phyloP scores from a whole-genome alignment of 2,888 invertebrate species.

The Xylophagus ater region DNA sequence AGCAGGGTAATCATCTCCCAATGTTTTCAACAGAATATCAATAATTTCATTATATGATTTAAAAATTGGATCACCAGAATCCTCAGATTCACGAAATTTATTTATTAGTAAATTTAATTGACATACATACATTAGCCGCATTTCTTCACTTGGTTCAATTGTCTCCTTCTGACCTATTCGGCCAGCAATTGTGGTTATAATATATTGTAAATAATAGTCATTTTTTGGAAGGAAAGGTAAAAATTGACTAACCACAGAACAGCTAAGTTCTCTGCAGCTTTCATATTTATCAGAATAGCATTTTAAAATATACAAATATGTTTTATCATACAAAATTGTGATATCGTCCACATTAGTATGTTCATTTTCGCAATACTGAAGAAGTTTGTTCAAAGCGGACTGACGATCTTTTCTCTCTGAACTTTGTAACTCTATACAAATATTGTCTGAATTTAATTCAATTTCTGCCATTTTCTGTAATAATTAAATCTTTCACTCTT shows the following conservation, averaged over 20 bases:
- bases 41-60: conserved; percentile 48
- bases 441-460: too few species aligned
- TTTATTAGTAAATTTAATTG: conserved; percentile 55
- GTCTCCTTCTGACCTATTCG: conserved; percentile 69
- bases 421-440: conserved; percentile 18
- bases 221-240: conserved; percentile 46
- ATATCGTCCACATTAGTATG: conserved; percentile 4
- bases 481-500: not conserved
- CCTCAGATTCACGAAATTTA: conserved; percentile 47
- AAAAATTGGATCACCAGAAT: conserved; percentile 37
- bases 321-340: conserved; percentile 27
- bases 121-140: conserved; percentile 56
- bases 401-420: conserved; percentile 18
- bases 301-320: conserved; percentile 34
- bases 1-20: conserved; percentile 67
- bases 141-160: conserved; percentile 62
- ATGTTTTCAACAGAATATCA: conserved; percentile 57
- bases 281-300: conserved; percentile 36
- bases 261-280: conserved; percentile 29
- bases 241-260: conserved; percentile 26
- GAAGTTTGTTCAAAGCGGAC: conserved; percentile 18
- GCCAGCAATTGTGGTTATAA: conserved; percentile 63
- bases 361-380: conserved; percentile 15
- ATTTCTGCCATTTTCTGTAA: conserved; percentile 10
- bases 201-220: conserved; percentile 62